Conservation (phyloP, 2,888 invertebrate genomes). For the Limenitis camilla region DNA sequence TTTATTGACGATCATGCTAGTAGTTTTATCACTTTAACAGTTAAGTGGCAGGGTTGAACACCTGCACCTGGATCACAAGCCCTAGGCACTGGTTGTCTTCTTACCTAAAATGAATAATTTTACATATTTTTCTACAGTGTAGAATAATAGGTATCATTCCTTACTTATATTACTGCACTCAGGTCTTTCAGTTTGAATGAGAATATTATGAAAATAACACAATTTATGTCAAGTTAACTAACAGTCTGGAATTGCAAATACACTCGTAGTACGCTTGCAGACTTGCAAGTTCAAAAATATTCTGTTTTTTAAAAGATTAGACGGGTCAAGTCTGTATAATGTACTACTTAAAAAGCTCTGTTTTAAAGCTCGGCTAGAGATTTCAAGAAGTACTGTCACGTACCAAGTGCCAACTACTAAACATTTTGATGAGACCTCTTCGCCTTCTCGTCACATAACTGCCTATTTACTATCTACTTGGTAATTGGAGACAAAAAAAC, state of each 20-base stretch:
- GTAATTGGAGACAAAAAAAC: not conserved
- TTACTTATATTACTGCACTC: no score
- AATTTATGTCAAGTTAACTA: no score
- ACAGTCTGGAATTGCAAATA: conserved; percentile 9
- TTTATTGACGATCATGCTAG: no score
- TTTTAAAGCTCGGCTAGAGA: conserved; percentile 3
- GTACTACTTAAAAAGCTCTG: conserved; percentile 8
- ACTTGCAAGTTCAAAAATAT: conserved; percentile 9
- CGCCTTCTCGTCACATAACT: not conserved
- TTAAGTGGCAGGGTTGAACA: no score
- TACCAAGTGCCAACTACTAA: conserved; percentile 4
- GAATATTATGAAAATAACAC: no score
- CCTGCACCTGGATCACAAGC: no score
- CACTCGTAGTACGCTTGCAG: not conserved
- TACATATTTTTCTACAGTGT: no score
- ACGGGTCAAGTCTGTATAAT: conserved; percentile 19
- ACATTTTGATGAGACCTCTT: conserved; percentile 8
- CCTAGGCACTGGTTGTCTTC: no score
- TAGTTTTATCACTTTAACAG: no score
- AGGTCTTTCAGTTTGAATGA: no score
- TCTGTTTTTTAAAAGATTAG: conserved; percentile 6
- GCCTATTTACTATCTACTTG: conserved; percentile 5
- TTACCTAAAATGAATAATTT: no score
- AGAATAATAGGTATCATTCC: no score
- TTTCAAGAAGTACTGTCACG: conserved; percentile 9